phyloP scores from a whole-genome alignment of 1,140 invertebrate genomes.

The Triops longicaudatus region DNA sequence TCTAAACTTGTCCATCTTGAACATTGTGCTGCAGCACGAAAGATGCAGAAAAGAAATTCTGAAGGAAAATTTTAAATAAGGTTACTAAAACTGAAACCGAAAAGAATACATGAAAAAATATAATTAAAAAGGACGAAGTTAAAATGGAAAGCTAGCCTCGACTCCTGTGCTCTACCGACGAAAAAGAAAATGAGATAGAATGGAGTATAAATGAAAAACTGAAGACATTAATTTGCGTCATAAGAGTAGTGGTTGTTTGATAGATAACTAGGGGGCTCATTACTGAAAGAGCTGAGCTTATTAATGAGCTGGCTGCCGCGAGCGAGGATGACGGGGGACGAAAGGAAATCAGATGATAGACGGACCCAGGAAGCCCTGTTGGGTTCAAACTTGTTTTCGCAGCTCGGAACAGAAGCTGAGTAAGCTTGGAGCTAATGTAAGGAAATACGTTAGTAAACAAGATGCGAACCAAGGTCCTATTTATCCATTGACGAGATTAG shows the following conservation, averaged over 20 bases:
- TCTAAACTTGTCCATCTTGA: too few species aligned
- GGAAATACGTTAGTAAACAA: conserved; percentile 8
- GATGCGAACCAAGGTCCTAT: not conserved
- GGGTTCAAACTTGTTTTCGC: conserved; percentile 6
- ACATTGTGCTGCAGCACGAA: too few species aligned
- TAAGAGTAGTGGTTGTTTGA: too few species aligned
- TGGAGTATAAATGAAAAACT: too few species aligned
- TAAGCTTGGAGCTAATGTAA: not conserved
- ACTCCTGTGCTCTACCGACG: too few species aligned
- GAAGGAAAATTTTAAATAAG: too few species aligned
- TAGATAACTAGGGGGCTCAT: not conserved
- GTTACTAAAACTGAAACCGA: not conserved
- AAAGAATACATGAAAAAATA: not conserved
- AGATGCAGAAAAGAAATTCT: too few species aligned
- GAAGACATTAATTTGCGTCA: too few species aligned
- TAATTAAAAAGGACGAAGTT: too few species aligned
- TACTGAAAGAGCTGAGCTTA: not conserved
- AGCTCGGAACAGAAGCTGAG: not conserved
- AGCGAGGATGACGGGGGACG: not conserved
- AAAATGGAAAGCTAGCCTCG: too few species aligned
- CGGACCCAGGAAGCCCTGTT: not conserved
- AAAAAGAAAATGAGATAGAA: too few species aligned
- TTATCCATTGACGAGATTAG: not conserved
- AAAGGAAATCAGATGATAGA: not conserved
- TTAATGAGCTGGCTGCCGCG: not conserved